Base-by-base conservation (phyloP, 2,797 vertebrate species). In the Poecilia wingei region DNA sequence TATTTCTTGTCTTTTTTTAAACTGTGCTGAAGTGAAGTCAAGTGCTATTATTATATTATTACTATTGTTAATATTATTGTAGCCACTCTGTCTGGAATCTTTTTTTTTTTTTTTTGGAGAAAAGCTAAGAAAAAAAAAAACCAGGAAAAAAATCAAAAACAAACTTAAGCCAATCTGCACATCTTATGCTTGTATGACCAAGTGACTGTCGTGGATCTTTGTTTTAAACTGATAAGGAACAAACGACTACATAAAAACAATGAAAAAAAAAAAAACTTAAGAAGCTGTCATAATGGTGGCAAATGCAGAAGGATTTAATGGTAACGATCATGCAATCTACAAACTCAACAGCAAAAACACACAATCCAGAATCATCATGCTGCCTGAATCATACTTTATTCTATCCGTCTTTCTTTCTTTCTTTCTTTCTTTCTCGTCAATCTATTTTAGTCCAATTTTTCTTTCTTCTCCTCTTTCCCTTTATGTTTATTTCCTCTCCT, bases 11-110 rank as follows among this genome's bases (percentile, higher is more conserved):
- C 61, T 64, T 64, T 85, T 86, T 87, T 92, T 91, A 89, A 88
- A 93, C 88, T 88, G 92, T 91, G 91, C 91, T 91, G 88, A 92
- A 90, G 92, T 94, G 91, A 92, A 90, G 90, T 93, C 88, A 92
- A 92, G 91, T 93, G 92, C 92, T 92, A 90, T 93, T 91, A 90
- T 86, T 75, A 82, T 88, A 86, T 88, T 72, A 79, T 79, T 77
- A 84, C 82, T 78, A 80, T 85, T 84, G 84, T 83, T 88, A 87
- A 82, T 84, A 86, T 88, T 89, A 89, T 84, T 73, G 85, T 92
- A 89, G 89, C 87, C 87, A 85, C 90, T 91, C 91, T 91, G 90
- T 92, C 86, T 86, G 90, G 84, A 90, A 89, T 86, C 86, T 84
- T 89, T 77, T 66, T 57, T 93, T 89, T 39, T 66, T 57, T 93